Percentiles rank a stretch among this genome's conserved stretches.
Conservation (phyloP, 1,140 invertebrate genomes). For the Aethina tumida region DNA sequence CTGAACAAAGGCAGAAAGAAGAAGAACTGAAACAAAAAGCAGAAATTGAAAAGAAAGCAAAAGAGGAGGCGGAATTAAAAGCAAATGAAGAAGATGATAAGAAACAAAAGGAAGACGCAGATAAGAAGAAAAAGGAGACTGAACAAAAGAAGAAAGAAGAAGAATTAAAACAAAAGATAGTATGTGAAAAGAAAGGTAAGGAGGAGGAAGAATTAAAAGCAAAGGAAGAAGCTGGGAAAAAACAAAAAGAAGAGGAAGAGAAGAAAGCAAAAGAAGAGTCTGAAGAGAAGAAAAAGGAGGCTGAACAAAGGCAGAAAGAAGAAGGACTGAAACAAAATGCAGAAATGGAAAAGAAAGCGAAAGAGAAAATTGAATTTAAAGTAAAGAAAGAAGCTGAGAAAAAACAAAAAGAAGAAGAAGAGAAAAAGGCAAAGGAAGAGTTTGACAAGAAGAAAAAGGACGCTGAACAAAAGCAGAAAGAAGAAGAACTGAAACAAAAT, state of each 20-base stretch:
- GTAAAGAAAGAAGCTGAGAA: constrained; percentile 20
- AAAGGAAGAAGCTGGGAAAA: constrained; percentile 23
- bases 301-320: constrained; percentile 20
- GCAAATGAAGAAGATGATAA: constrained; percentile 11
- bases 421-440: constrained; percentile 14
- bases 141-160: constrained; percentile 26
- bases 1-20: too few relatives aligned
- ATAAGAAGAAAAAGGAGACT: constrained; percentile 10
- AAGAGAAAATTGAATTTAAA: constrained; percentile 15
- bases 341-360: constrained; percentile 18
- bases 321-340: constrained; percentile 20
- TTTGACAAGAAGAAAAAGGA: constrained; percentile 17
- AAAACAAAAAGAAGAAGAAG: constrained; percentile 20
- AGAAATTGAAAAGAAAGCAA: constrained; percentile 16
- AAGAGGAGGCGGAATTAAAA: constrained; percentile 15
- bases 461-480: constrained; percentile 16
- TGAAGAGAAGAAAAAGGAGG: constrained; percentile 20
- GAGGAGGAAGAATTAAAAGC: constrained; percentile 16
- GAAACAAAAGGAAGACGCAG: too few relatives aligned
- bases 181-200: constrained; percentile 26
- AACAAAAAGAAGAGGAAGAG: constrained; percentile 15
- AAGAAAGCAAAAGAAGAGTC: constrained; percentile 22
- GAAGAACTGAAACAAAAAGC: constrained; percentile 19
- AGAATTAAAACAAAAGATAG: constrained; percentile 25
- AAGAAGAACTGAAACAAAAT: constrained; percentile 18